Evolutionary conservation across 2,888 invertebrate genomes (phyloP), one percentile per base, ranked within the genome.

Genomic region (Melieria crassipennis): DNA sequence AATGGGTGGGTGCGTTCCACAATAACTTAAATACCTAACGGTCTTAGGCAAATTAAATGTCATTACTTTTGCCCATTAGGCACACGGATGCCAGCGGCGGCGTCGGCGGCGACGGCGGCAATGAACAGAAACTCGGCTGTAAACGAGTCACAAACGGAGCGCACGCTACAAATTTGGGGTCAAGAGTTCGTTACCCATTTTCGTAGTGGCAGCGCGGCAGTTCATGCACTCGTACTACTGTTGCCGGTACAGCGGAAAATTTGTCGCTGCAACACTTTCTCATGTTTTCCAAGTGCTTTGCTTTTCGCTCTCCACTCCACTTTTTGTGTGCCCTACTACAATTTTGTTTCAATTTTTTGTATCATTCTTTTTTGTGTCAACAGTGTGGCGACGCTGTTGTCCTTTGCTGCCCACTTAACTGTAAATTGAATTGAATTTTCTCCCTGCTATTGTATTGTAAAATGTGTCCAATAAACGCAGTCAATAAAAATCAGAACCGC

Each of bases 231-330:
- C 30, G 30, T 30, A 30, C 30, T 30, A 30, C 30, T 30, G 30
- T 30, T 30, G 30, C 30, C 30, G 30, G 30, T 30, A 48, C n/a
- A n/a, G 63, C 45, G 61, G 42, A 58, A 67, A 70, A 75, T 73
- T 75, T 71, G 75, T 71, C 65, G 69, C 64, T 66, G 47, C 58
- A 73, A 75, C 75, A 71, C 73, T 75, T 75, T 69, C 68, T 30
- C 74, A 66, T 55, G 63, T 47, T 45, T 13, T 43, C 30, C 30
- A 60, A 55, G 30, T 60, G 30, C 42, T 48, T 57, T 52, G n/a
- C 45, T 10, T 6, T 13, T 9, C 16, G 46, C n/a, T 65, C 48
- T 9, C 45, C 58, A 42, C 1, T 16, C 50, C n/a, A 42, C 43
- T 46, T 10, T 16, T 13, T 61, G 16, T 62, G 48, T 64, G 61